These are phyloP conservation scores for Oostethus manadensis DNA, from an alignment of 2,113 vertebrate genomes.

Conservation along the genomic window DNA sequence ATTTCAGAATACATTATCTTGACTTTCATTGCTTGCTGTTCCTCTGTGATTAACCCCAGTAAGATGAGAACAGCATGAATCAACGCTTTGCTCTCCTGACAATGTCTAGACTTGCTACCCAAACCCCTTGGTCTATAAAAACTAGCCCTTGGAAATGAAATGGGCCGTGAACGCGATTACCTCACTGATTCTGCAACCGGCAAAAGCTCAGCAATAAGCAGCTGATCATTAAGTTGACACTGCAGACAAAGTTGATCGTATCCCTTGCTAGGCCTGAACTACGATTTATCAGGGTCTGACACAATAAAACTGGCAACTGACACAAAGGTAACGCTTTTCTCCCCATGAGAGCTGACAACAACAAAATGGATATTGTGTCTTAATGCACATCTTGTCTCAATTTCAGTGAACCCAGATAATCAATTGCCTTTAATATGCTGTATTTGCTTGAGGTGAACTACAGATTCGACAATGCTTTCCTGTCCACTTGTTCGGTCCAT, in stretches of 20 bases:
- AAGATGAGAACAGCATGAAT: slow-evolving; percentile 40
- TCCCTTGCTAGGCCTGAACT: slow-evolving; percentile 35
- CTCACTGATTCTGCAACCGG: slow-evolving; percentile 49
- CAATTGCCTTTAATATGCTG: slow-evolving; percentile 34
- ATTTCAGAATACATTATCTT: slow-evolving; percentile 33
- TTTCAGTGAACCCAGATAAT: slow-evolving; percentile 25
- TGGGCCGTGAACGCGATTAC: slow-evolving; percentile 64
- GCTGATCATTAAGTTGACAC: slow-evolving; percentile 53
- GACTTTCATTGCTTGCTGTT: slow-evolving; percentile 16
- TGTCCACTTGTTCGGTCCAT: background rate
- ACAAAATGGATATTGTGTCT: slow-evolving; percentile 28
- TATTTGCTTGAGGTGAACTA: slow-evolving; percentile 21
- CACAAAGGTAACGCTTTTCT: slow-evolving; percentile 25
- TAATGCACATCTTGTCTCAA: slow-evolving; percentile 33
- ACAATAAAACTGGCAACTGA: slow-evolving; percentile 22
- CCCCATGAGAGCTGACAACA: slow-evolving; percentile 9
- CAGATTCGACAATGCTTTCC: background rate
- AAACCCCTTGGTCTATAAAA: slow-evolving; percentile 49
- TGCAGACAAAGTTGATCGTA: slow-evolving; percentile 49
- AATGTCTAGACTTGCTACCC: slow-evolving; percentile 45
- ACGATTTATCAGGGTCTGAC: slow-evolving; percentile 38
- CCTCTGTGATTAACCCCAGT: slow-evolving; percentile 40
- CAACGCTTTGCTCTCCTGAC: slow-evolving; percentile 43
- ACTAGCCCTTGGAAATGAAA: slow-evolving; percentile 50
- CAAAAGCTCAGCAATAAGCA: slow-evolving; percentile 47